phyloP scores from a whole-genome alignment of 2,113 vertebrate species.

The Leucoraja erinaceus region DNA sequence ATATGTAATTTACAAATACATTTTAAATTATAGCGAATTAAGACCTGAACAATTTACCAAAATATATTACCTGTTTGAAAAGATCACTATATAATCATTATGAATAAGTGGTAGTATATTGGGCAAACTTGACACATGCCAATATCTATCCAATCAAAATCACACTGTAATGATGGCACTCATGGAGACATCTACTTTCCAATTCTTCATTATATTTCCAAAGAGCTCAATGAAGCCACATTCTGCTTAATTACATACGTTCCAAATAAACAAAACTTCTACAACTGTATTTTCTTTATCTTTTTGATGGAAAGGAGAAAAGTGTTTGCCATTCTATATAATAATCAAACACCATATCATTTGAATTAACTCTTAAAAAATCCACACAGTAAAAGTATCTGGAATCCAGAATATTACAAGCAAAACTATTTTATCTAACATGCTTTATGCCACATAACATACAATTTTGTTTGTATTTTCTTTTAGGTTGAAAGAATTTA shows the following conservation, averaged over 20 bases:
- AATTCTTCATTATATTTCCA: background rate
- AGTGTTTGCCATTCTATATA: background rate
- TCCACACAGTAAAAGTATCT: background rate
- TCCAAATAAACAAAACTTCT: background rate
- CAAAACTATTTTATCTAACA: background rate
- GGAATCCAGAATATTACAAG: slow-evolving; percentile 4
- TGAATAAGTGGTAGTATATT: background rate
- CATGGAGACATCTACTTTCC: background rate
- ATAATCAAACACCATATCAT: background rate
- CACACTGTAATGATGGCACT: background rate
- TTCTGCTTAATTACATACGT: background rate
- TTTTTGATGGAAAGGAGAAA: background rate
- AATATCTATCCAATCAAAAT: background rate
- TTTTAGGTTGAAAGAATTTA: slow-evolving; percentile 13
- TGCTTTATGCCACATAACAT: background rate
- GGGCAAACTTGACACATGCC: background rate
- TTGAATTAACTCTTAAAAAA: background rate
- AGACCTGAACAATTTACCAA: background rate
- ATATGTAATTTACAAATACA: background rate
- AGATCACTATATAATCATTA: background rate
- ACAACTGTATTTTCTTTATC: background rate
- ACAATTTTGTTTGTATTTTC: background rate
- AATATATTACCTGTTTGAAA: background rate
- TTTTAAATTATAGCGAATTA: background rate
- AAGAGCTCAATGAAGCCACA: no score